Conservation (phyloP, 2,888 invertebrate genomes). For the Teleiodes luculella region DNA sequence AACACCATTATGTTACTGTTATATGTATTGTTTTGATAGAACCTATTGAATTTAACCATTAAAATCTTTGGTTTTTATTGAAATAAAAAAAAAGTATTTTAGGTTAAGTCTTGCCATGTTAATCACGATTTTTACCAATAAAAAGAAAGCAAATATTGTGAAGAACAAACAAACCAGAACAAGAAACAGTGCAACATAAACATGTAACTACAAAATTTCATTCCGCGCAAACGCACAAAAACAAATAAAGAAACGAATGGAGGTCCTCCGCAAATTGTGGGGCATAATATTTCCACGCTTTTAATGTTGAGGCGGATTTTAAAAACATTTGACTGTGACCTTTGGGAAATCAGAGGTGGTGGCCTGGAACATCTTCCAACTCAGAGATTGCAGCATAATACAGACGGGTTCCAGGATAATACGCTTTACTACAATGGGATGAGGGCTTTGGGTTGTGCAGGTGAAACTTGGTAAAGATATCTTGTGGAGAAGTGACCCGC, state of each 20-base stretch:
- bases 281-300: slow-evolving; percentile 59
- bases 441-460: background rate
- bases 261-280: slow-evolving; percentile 44
- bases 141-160: background rate
- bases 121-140: background rate
- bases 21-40: too few relatives aligned
- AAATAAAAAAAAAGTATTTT: background rate
- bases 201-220: slow-evolving; percentile 10
- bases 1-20: too few relatives aligned
- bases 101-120: background rate
- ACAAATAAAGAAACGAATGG: slow-evolving; percentile 36
- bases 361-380: slow-evolving; percentile 38
- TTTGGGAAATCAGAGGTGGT: slow-evolving; percentile 70
- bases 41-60: too few relatives aligned
- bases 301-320: slow-evolving; percentile 60
- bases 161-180: background rate
- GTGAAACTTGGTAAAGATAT: slow-evolving; percentile 3
- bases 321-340: slow-evolving; percentile 61
- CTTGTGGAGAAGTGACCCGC: slow-evolving; percentile 17
- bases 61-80: background rate
- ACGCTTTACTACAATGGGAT: slow-evolving; percentile 33
- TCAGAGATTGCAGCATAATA: slow-evolving; percentile 25
- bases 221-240: slow-evolving; percentile 24
- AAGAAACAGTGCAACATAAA: background rate
- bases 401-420: slow-evolving; percentile 39